A percentile compares a stretch with the other conserved stretches of the same genome.
phyloP scores from a whole-genome alignment of 2,797 vertebrate species.

The Oryzias sinensis region DNA sequence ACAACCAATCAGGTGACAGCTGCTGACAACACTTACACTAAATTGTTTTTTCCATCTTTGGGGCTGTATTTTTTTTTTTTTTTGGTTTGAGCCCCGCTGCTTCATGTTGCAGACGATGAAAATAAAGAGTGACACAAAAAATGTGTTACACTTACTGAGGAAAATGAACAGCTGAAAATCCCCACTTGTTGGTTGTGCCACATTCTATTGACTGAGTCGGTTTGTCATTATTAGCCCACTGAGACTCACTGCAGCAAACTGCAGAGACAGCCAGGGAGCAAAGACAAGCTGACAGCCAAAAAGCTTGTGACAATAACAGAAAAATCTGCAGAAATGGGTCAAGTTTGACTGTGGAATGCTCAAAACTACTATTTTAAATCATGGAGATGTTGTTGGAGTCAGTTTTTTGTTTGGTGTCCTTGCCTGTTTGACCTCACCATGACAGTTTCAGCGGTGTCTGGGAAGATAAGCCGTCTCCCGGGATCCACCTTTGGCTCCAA shows the following conservation, averaged over 20 bases:
- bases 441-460: background rate
- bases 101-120: conserved; percentile 22
- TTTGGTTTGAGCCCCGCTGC: conserved; percentile 16
- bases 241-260: conserved; percentile 30
- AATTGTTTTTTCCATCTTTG: conserved; percentile 17
- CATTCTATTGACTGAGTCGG: conserved; percentile 15
- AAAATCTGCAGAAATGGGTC: conserved; percentile 1
- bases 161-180: conserved; percentile 33
- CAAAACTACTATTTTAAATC: conserved; percentile 1
- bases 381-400: background rate
- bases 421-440: background rate
- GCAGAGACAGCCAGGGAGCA: conserved; percentile 28
- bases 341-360: conserved; percentile 2
- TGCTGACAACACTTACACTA: conserved; percentile 25
- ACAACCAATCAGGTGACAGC: conserved; percentile 38
- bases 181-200: conserved; percentile 36
- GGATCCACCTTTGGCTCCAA: background rate
- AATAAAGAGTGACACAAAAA: conserved; percentile 40
- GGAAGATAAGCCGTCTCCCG: background rate
- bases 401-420: background rate
- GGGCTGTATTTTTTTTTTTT: conserved; percentile 8
- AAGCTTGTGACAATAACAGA: conserved; percentile 13
- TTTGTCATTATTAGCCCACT: conserved; percentile 50
- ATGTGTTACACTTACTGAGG: conserved; percentile 19
- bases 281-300: conserved; percentile 38